Evolutionary conservation across 2,888 invertebrate species (phyloP).

Genomic region (Tortrix viridana): DNA sequence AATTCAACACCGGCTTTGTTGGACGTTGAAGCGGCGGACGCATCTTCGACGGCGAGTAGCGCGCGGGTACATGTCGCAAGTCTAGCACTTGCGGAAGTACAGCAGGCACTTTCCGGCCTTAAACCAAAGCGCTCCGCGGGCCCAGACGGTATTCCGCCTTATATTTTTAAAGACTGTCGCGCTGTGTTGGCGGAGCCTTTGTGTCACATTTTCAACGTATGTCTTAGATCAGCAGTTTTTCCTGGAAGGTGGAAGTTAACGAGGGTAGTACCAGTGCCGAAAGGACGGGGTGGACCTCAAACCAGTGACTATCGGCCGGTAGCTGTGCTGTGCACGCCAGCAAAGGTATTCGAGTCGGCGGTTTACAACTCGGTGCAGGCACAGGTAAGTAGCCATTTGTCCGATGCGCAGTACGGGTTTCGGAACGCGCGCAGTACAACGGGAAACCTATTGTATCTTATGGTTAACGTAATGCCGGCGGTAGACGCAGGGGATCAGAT

Average conservation of each 20-base stretch:
- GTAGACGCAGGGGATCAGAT: conserved; percentile 28
- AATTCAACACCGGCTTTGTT: conserved; percentile 5
- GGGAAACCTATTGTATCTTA: conserved; percentile 26
- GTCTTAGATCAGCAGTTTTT: conserved; percentile 1
- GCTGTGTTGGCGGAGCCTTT: conserved; percentile 10
- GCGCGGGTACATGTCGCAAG: conserved; percentile 1
- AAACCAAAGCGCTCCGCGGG: conserved; percentile 28
- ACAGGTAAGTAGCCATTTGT: conserved; percentile 7
- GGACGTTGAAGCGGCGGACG: conserved; percentile 3
- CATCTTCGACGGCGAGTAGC: conserved; percentile 2
- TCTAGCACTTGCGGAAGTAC: conserved; percentile 12
- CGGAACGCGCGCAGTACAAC: conserved; percentile 23
- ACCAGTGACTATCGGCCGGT: conserved; percentile 19
- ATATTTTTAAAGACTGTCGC: conserved; percentile 26
- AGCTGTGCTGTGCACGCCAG: conserved; percentile 4
- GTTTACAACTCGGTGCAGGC: background rate
- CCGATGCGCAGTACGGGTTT: conserved; percentile 32
- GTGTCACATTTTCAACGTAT: conserved; percentile 17
- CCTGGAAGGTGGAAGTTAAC: conserved; percentile 19
- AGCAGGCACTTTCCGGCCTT: conserved; percentile 10
- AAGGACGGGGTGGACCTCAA: conserved; percentile 3
- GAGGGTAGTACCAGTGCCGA: conserved; percentile 15
- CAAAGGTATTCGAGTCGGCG: conserved; percentile 18
- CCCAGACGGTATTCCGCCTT: conserved; percentile 34
- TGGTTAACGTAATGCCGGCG: conserved; percentile 7